These are phyloP conservation scores for Chunga burmeisteri DNA, from an alignment of 2,113 vertebrate species.

Conservation along the genomic window DNA sequence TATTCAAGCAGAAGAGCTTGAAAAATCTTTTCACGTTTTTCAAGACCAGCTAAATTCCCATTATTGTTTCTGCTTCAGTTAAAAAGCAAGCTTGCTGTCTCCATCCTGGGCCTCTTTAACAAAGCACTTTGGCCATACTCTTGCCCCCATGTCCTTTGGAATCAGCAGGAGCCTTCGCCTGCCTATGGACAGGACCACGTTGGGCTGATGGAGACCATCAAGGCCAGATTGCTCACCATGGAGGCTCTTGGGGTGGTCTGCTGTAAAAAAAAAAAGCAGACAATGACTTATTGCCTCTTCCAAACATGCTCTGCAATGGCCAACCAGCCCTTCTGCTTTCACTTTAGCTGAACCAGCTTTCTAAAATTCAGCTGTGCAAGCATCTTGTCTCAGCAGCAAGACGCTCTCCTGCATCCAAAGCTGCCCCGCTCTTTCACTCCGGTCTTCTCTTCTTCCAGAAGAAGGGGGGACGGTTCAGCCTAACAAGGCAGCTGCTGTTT, in stretches of 20 bases:
- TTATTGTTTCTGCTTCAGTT: not conserved
- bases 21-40: not conserved
- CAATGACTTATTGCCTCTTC: not conserved
- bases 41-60: not conserved
- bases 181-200: not conserved
- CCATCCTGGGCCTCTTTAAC: not conserved
- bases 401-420: not conserved
- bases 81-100: not conserved
- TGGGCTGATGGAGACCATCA: not conserved
- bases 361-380: not conserved
- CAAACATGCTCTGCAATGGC: not conserved
- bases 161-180: not conserved
- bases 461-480: not conserved
- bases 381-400: not conserved
- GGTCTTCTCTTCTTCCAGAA: not conserved
- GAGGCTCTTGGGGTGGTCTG: not conserved
- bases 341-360: not conserved
- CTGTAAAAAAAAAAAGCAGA: not conserved
- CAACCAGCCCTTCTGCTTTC: not conserved
- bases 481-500: constrained; percentile 10
- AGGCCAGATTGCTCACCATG: not conserved
- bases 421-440: not conserved
- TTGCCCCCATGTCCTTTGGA: not conserved
- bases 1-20: not conserved
- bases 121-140: not conserved